Evolutionary conservation across 2,113 vertebrate genomes (phyloP).

Genomic region (Pao palembangensis): DNA sequence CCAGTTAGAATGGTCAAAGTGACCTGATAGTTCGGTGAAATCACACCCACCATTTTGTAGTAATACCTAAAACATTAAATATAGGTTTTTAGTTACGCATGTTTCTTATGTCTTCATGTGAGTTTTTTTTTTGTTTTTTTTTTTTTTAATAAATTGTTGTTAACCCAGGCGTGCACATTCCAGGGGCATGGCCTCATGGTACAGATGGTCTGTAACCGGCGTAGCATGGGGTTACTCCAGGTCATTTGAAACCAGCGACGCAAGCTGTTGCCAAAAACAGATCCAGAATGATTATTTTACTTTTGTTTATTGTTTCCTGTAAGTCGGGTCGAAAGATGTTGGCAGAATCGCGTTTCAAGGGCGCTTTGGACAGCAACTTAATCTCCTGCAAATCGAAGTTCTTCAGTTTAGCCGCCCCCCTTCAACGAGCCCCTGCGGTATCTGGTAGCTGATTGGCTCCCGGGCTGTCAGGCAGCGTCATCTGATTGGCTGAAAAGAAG

Average conservation of each 20-base stretch:
- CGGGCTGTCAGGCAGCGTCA: not conserved
- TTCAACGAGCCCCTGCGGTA: conserved; percentile 59
- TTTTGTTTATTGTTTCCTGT: not conserved
- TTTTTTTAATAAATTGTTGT: no score
- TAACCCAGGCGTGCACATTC: conserved; percentile 1
- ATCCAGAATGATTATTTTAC: not conserved
- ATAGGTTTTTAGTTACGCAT: no score
- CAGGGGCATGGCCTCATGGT: conserved; percentile 34
- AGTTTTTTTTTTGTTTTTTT: no score
- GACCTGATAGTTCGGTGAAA: no score
- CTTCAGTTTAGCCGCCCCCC: conserved; percentile 19
- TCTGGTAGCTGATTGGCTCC: conserved; percentile 55
- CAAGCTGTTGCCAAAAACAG: not conserved
- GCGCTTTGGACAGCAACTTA: not conserved
- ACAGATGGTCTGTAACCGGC: conserved; percentile 42
- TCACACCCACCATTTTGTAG: no score
- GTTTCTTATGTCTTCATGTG: no score
- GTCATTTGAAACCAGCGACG: conserved; percentile 30
- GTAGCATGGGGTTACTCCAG: conserved; percentile 47
- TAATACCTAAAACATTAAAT: no score
- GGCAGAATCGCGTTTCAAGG: not conserved
- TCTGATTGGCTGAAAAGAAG: conserved; percentile 68
- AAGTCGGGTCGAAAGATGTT: not conserved
- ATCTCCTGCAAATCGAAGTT: conserved; percentile 30
- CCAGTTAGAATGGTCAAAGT: not conserved